Evolutionary conservation across 1,140 invertebrate genomes (phyloP).

Genomic region (Oscheius sp.): DNA sequence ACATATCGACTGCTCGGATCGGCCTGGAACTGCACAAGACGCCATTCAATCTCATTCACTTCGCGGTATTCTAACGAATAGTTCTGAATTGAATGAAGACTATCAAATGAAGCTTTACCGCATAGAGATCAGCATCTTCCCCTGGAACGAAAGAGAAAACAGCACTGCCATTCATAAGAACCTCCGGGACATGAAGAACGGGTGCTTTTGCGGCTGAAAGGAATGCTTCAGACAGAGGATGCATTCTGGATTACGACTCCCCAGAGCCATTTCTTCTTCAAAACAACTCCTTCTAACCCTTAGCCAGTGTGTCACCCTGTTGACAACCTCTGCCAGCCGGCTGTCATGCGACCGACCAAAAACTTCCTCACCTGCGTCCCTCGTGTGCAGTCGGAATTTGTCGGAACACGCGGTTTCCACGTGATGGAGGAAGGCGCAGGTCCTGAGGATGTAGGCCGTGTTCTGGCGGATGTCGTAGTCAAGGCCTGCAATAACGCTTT

Average conservation of each 20-base stretch:
- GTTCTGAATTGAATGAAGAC: slow-evolving; percentile 7
- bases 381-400: neutral
- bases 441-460: neutral
- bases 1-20: slow-evolving; percentile 6
- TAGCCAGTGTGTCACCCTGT: neutral
- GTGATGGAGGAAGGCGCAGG: neutral
- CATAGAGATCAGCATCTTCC: neutral
- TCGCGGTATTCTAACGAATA: slow-evolving; percentile 20
- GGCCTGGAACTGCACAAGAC: neutral
- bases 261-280: neutral
- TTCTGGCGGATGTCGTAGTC: slow-evolving; percentile 1
- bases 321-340: neutral
- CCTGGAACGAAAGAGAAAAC: neutral
- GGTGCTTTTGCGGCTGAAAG: neutral
- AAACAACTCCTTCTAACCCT: neutral
- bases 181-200: neutral
- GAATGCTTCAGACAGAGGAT: neutral
- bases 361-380: neutral
- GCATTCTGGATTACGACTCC: neutral
- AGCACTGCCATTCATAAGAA: neutral
- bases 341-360: neutral
- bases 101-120: neutral
- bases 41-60: slow-evolving; percentile 6
- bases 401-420: neutral
- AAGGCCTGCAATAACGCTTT: neutral